These are phyloP conservation scores for Diogma glabrata DNA, from an alignment of 2,888 invertebrate species.

Conservation along the genomic window DNA sequence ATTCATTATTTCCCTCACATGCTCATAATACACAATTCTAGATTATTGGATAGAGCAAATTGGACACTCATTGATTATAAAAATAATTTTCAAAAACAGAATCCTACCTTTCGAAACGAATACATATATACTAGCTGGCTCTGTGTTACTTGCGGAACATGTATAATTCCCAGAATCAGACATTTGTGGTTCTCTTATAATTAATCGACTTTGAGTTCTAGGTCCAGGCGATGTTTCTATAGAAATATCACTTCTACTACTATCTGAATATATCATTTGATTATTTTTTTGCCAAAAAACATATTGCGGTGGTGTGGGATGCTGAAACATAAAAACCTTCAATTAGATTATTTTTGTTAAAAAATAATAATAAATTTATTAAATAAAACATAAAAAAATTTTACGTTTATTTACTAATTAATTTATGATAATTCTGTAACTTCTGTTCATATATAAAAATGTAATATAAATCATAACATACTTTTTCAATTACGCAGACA, in stretches of 20 bases:
- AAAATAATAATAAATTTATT: background rate
- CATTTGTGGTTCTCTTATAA: conserved; percentile 70
- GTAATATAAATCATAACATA: conserved; percentile 34
- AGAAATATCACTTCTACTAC: conserved; percentile 64
- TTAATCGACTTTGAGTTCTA: conserved; percentile 73
- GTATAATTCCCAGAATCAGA: conserved; percentile 86
- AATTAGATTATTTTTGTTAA: background rate
- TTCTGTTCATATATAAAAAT: background rate
- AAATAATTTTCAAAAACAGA: no score
- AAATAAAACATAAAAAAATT: conserved; percentile 4
- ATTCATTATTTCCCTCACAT: no score
- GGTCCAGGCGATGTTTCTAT: conserved; percentile 77
- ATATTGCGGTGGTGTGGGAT: conserved; percentile 85
- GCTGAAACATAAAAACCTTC: no score
- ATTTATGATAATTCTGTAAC: no score
- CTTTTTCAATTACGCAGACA: conserved; percentile 86
- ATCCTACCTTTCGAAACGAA: conserved; percentile 85
- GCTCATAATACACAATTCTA: no score
- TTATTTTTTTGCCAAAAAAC: conserved; percentile 94
- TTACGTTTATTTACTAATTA: no score
- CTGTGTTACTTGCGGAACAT: conserved; percentile 80
- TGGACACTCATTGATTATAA: no score
- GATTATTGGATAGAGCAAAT: no score
- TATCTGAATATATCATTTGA: conserved; percentile 89
- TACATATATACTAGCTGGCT: conserved; percentile 79